Percentiles rank a stretch among this genome's conserved stretches.
These are phyloP conservation scores for Phaetusa simplex DNA, from an alignment of 2,113 vertebrate species.

Conservation along the genomic window DNA sequence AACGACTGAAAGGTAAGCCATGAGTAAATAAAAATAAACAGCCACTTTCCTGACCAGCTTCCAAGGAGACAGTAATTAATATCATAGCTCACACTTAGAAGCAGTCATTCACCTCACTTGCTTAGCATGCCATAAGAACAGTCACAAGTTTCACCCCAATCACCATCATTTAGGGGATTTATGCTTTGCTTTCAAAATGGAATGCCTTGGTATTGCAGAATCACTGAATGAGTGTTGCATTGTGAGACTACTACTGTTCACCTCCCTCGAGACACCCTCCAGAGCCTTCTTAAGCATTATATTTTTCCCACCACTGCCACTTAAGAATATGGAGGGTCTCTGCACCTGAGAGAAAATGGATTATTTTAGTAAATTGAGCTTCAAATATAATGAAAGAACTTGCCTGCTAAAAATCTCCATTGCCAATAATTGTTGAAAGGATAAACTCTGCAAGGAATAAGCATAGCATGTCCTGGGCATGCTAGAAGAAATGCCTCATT, in stretches of 20 bases:
- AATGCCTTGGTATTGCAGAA: constrained; percentile 30
- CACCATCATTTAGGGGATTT: background rate
- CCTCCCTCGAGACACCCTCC: background rate
- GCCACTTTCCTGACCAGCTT: constrained; percentile 4
- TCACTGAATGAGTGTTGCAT: background rate
- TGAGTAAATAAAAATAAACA: constrained; percentile 9
- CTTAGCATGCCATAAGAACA: constrained; percentile 21
- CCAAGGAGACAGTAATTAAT: background rate
- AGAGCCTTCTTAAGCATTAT: background rate
- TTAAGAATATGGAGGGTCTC: background rate
- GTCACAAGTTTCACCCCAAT: background rate
- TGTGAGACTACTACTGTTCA: background rate
- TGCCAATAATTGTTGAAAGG: background rate
- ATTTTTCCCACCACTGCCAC: constrained; percentile 4
- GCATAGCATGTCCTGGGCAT: background rate
- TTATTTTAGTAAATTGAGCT: background rate
- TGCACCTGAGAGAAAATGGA: background rate
- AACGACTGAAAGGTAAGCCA: background rate
- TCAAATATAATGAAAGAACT: background rate
- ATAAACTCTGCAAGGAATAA: background rate
- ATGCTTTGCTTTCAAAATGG: background rate
- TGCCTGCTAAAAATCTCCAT: background rate
- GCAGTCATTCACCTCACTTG: constrained; percentile 13
- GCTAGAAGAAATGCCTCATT: background rate
- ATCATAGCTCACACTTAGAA: background rate